Conservation (phyloP, 2,797 vertebrate species). For the Paramormyrops hopkinsi region DNA sequence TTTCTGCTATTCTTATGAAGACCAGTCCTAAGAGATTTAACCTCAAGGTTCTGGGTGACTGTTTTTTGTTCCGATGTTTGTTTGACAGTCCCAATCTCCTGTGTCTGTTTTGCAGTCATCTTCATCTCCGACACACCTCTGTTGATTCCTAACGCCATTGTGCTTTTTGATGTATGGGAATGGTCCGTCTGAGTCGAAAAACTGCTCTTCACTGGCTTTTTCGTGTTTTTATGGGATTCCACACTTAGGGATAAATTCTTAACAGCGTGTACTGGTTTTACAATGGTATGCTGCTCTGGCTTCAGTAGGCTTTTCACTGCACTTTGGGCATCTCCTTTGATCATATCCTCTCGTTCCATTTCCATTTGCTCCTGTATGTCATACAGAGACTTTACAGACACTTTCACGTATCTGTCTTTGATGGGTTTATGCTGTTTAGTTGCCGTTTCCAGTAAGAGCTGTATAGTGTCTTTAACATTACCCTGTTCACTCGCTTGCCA, state of each 20-base stretch:
- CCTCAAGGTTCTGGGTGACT: slow-evolving; percentile 63
- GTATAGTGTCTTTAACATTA: slow-evolving; percentile 64
- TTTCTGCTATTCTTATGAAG: slow-evolving; percentile 60
- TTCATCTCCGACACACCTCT: slow-evolving; percentile 10
- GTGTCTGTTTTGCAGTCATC: slow-evolving; percentile 5
- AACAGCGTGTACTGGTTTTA: slow-evolving; percentile 51
- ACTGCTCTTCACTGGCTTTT: slow-evolving; percentile 45
- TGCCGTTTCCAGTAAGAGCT: slow-evolving; percentile 64
- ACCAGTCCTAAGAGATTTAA: slow-evolving; percentile 64
- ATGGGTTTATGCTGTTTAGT: slow-evolving; percentile 55
- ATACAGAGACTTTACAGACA: slow-evolving; percentile 64
- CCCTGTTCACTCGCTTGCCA: slow-evolving; percentile 60
- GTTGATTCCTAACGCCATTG: slow-evolving; percentile 13
- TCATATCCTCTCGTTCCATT: slow-evolving; percentile 61
- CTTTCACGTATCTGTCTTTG: slow-evolving; percentile 54
- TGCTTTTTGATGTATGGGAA: slow-evolving; percentile 22
- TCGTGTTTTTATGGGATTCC: slow-evolving; percentile 52
- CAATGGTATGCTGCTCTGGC: slow-evolving; percentile 59
- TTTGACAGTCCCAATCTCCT: slow-evolving; percentile 37
- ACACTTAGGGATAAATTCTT: slow-evolving; percentile 48
- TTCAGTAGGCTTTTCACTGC: slow-evolving; percentile 69
- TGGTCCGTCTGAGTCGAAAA: slow-evolving; percentile 37
- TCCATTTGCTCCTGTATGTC: slow-evolving; percentile 58
- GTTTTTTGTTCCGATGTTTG: slow-evolving; percentile 64
- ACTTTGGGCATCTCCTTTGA: slow-evolving; percentile 69